These are phyloP conservation scores for Cenopis cana DNA, from an alignment of 2,888 invertebrate genomes.

Conservation along the genomic window DNA sequence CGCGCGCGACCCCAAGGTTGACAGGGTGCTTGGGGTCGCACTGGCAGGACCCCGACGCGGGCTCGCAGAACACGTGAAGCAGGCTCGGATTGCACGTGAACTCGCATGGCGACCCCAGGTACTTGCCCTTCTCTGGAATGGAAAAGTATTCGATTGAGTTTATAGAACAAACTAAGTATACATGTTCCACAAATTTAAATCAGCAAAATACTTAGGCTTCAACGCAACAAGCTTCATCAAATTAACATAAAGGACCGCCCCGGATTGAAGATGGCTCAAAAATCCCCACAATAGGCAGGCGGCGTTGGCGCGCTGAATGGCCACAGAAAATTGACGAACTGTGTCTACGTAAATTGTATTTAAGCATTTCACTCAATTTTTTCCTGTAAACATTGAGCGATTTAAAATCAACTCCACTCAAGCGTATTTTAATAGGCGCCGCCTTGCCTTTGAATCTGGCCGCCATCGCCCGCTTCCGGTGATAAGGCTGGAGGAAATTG, in stretches of 20 bases:
- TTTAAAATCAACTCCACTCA: slow-evolving; percentile 15
- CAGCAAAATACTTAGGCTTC: no score
- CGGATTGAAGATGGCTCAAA: no score
- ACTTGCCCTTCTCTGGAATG: slow-evolving; percentile 89
- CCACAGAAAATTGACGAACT: no score
- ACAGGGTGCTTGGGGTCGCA: slow-evolving; percentile 94
- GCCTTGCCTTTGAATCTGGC: slow-evolving; percentile 15
- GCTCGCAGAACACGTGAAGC: slow-evolving; percentile 92
- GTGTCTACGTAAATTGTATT: no score
- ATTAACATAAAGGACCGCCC: no score
- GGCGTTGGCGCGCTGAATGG: no score
- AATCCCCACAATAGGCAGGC: no score
- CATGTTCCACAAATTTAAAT: no score
- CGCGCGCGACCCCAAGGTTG: slow-evolving; percentile 89
- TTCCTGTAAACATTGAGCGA: slow-evolving; percentile 13
- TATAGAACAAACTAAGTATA: no score
- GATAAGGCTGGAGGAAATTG: slow-evolving; percentile 36
- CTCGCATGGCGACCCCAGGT: slow-evolving; percentile 92
- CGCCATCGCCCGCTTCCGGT: slow-evolving; percentile 20
- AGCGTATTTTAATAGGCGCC: slow-evolving; percentile 8
- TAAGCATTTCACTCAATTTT: no score
- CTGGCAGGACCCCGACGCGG: slow-evolving; percentile 88
- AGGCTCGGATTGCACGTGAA: slow-evolving; percentile 89
- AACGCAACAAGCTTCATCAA: no score
- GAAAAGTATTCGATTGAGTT: slow-evolving; percentile 17